A percentile compares a stretch with the other conserved stretches of the same genome.
phyloP scores from a whole-genome alignment of 2,888 invertebrate species.

The Agrochola circellaris region DNA sequence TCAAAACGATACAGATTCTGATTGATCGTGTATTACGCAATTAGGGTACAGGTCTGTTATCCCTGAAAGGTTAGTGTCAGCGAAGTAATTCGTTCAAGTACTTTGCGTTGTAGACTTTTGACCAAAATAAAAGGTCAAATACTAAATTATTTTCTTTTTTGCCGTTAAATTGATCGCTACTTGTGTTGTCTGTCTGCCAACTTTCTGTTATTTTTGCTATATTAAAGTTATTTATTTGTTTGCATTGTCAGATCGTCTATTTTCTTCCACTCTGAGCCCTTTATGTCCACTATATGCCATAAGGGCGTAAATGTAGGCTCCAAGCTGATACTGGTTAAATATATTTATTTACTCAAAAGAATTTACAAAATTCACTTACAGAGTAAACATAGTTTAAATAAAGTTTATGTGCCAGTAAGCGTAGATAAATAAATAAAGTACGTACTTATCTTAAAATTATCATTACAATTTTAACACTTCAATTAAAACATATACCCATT shows the following conservation, averaged over 20 bases:
- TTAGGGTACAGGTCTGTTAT: not conserved
- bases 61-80: not conserved
- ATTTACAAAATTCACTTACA: no score
- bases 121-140: not conserved
- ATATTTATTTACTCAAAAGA: no score
- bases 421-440: no score
- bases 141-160: not conserved
- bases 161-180: not conserved
- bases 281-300: no score
- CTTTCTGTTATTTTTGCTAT: not conserved
- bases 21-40: no score
- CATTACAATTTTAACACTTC: no score
- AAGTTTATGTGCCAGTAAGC: no score
- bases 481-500: no score
- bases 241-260: not conserved
- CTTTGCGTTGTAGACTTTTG: not conserved
- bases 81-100: not conserved
- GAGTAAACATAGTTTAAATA: no score
- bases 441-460: no score
- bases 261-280: not conserved
- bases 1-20: no score
- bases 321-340: no score
- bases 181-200: not conserved
- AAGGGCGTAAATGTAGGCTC: not conserved
- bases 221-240: not conserved